A percentile compares a stretch with the other conserved stretches of the same genome.
Evolutionary conservation across 2,113 vertebrate genomes (phyloP).

Genomic region (Neolamprologus sp.): DNA sequence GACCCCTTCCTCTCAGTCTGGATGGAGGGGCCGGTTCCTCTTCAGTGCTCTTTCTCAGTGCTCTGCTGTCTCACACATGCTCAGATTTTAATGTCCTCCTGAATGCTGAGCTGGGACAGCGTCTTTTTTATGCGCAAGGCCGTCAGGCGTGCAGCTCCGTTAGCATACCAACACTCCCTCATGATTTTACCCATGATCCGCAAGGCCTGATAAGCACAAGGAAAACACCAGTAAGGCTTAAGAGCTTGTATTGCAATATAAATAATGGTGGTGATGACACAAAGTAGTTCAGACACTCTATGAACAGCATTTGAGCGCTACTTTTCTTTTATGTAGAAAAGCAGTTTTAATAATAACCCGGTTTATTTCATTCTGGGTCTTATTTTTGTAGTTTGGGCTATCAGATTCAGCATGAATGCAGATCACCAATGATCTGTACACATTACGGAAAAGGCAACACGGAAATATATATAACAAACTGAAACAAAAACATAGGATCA

Average conservation of each 20-base stretch:
- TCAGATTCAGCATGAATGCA: not conserved
- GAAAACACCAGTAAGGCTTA: not conserved
- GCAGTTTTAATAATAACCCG: not conserved
- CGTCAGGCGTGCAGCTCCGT: slow-evolving; percentile 85
- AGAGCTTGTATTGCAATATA: not conserved
- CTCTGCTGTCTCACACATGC: not conserved
- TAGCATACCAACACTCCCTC: slow-evolving; percentile 96
- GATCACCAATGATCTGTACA: not conserved
- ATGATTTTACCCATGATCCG: slow-evolving; percentile 97
- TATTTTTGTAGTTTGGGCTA: not conserved
- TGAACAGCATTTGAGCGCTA: not conserved
- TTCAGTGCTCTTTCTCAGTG: not conserved
- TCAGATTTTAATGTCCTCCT: slow-evolving; percentile 92
- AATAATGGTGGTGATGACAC: not conserved
- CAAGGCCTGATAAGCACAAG: slow-evolving; percentile 70
- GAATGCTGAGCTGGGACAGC: slow-evolving; percentile 89
- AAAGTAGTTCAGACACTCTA: not conserved
- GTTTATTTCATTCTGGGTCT: not conserved
- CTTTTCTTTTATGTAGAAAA: not conserved
- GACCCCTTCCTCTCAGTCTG: not conserved
- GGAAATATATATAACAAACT: not conserved
- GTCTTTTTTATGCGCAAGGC: slow-evolving; percentile 97
- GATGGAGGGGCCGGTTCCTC: not conserved
- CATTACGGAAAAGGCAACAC: not conserved
- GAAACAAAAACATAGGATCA: not conserved